These are phyloP conservation scores for Crotophaga sulcirostris DNA, from an alignment of 2,113 vertebrate species.

Conservation along the genomic window DNA sequence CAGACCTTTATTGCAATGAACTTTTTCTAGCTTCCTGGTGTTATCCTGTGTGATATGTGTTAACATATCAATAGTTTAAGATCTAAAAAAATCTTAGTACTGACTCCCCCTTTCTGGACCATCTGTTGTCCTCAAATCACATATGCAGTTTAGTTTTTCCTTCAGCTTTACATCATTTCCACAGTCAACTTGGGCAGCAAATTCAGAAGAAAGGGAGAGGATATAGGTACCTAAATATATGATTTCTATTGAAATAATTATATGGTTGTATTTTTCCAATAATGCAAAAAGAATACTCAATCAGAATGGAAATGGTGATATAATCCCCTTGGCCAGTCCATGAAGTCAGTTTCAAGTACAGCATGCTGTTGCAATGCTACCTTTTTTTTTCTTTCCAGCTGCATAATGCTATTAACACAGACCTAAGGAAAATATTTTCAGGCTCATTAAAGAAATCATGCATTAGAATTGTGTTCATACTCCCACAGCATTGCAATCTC, in stretches of 20 bases:
- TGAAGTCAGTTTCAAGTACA: neutral
- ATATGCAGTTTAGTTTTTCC: conserved; percentile 3
- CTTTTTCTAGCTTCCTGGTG: neutral
- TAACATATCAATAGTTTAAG: conserved; percentile 36
- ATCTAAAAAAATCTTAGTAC: conserved; percentile 22
- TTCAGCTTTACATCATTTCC: neutral
- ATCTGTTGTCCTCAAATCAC: conserved; percentile 49
- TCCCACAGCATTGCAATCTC: neutral
- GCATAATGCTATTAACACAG: neutral
- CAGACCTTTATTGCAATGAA: neutral
- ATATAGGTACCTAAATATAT: neutral
- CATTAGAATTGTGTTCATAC: neutral
- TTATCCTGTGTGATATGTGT: conserved; percentile 3
- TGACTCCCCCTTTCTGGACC: conserved; percentile 8
- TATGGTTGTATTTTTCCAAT: neutral
- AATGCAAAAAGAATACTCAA: neutral
- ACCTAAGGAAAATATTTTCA: neutral
- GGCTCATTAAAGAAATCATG: neutral
- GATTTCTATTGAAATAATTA: neutral
- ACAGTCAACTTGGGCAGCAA: neutral
- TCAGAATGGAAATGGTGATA: neutral
- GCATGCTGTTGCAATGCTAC: neutral
- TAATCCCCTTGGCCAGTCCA: neutral
- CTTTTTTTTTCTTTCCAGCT: neutral
- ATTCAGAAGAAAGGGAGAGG: neutral